Conservation (phyloP, 2,888 invertebrate species). For the Ceramica pisi region DNA sequence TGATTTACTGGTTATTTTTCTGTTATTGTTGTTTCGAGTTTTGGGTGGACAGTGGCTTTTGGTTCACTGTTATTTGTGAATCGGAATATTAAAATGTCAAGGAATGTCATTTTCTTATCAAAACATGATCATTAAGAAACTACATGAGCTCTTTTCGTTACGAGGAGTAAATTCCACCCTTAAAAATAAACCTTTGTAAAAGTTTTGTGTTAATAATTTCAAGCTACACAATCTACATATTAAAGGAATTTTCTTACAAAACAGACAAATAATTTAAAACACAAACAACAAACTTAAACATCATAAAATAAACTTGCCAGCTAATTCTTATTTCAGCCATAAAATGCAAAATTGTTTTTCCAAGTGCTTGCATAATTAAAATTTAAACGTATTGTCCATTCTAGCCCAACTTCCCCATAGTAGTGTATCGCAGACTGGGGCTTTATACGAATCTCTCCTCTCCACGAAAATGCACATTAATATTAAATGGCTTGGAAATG, state of each 20-base stretch:
- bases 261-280: constrained; percentile 9
- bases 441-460: constrained; percentile 90
- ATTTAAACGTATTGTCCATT: constrained; percentile 86
- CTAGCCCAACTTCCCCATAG: constrained; percentile 80
- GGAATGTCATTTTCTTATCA: neutral
- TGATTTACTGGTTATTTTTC: constrained; percentile 53
- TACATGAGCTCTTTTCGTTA: neutral
- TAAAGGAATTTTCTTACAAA: constrained; percentile 24
- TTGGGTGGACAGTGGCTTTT: constrained; percentile 18
- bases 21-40: constrained; percentile 40
- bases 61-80: neutral
- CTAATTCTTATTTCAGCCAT: constrained; percentile 70
- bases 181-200: neutral
- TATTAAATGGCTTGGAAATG: constrained; percentile 92
- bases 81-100: rapidly evolving
- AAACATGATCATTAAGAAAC: neutral
- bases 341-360: constrained; percentile 72
- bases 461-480: constrained; percentile 91
- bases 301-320: constrained; percentile 59
- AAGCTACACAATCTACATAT: neutral
- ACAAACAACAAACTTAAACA: constrained; percentile 39
- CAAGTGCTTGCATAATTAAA: constrained; percentile 82
- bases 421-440: constrained; percentile 88
- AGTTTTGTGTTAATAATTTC: neutral
- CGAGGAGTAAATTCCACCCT: neutral